Evolutionary conservation across 2,888 invertebrate genomes (phyloP).

Genomic region (Pristionchus maxplancki): DNA sequence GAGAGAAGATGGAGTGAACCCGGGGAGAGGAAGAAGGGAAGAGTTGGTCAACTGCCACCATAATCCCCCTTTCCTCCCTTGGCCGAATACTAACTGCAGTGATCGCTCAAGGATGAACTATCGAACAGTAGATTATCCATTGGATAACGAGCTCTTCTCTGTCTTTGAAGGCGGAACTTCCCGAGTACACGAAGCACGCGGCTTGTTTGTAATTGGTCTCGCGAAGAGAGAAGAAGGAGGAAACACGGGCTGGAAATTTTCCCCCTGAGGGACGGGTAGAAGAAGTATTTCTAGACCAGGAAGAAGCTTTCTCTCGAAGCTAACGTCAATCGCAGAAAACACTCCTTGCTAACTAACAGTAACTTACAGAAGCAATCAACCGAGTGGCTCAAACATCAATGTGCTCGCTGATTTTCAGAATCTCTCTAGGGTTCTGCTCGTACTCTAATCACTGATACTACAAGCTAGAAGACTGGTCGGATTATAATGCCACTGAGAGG

Average conservation of each 20-base stretch:
- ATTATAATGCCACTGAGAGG: not conserved
- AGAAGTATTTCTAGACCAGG: conserved; percentile 20
- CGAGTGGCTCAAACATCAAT: not conserved
- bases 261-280: conserved; percentile 7
- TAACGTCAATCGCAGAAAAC: not conserved
- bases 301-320: not conserved
- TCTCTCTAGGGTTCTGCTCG: not conserved
- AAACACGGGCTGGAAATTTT: not conserved
- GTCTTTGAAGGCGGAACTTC: conserved; percentile 22
- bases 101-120: not conserved
- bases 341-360: conserved; percentile 18
- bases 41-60: not conserved
- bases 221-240: not conserved
- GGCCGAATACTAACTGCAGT: not conserved
- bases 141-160: not conserved
- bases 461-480: not conserved
- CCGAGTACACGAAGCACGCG: not conserved
- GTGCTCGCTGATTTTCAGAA: not conserved
- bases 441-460: not conserved
- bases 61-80: not conserved
- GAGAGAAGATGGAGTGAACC: not conserved
- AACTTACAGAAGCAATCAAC: not conserved
- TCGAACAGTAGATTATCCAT: not conserved
- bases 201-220: conserved; percentile 9
- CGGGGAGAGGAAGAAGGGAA: not conserved